Percentiles rank a stretch among this genome's conserved stretches.
Conservation (phyloP, 2,113 vertebrate genomes). For the Brachypodius melanocephalos region DNA sequence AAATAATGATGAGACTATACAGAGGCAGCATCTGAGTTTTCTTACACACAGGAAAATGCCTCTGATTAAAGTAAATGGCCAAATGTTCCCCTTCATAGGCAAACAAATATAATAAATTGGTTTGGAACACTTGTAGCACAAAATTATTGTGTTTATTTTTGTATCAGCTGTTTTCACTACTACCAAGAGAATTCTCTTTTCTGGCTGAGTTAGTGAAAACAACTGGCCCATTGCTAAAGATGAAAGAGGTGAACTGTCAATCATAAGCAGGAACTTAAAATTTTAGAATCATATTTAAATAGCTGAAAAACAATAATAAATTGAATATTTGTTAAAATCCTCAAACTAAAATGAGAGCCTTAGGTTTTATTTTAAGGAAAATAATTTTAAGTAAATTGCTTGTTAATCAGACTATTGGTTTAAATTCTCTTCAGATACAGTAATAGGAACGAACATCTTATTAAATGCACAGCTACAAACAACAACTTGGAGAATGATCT, state of each 20-base stretch:
- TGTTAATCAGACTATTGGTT: neutral
- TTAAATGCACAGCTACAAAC: neutral
- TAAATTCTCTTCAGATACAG: neutral
- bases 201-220: neutral
- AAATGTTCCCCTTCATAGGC: neutral
- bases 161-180: neutral
- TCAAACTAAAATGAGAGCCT: neutral
- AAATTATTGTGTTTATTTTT: neutral
- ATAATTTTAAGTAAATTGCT: neutral
- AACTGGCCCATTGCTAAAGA: neutral
- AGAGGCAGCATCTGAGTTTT: neutral
- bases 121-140: neutral
- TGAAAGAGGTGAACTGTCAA: neutral
- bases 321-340: neutral
- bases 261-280: neutral
- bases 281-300: neutral
- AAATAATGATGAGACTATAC: neutral
- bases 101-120: neutral
- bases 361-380: neutral
- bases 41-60: neutral
- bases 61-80: neutral
- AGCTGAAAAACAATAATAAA: neutral
- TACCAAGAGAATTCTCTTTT: neutral
- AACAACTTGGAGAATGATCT: neutral
- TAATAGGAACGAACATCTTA: neutral